phyloP scores from a whole-genome alignment of 2,113 vertebrate species.

The Apodemus speciosus region DNA sequence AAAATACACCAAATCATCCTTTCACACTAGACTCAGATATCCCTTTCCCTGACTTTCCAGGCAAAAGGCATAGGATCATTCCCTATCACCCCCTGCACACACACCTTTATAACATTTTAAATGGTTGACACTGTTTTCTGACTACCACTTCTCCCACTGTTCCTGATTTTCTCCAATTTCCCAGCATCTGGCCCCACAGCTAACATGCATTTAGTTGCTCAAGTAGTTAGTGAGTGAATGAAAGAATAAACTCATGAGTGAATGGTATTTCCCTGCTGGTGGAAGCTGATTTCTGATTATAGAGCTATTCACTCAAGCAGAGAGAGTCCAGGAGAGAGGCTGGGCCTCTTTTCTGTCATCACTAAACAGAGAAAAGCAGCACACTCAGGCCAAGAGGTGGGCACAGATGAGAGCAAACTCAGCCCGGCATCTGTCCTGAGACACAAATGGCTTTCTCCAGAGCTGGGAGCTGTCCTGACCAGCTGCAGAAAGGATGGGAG shows the following conservation, averaged over 20 bases:
- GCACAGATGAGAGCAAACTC: conserved; percentile 79
- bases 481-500: conserved; percentile 47
- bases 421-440: conserved; percentile 78
- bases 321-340: background rate
- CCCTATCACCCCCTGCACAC: background rate
- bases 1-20: background rate
- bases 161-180: conserved; percentile 22
- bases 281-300: background rate
- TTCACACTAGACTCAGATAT: conserved; percentile 7
- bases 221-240: background rate
- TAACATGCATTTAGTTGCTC: background rate
- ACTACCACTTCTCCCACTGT: background rate
- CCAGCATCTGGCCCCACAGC: background rate
- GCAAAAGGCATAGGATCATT: background rate
- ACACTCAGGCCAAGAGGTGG: conserved; percentile 71
- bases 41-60: background rate
- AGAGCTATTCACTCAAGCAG: background rate
- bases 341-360: background rate
- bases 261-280: background rate
- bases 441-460: conserved; percentile 76
- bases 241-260: background rate
- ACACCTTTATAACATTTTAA: background rate
- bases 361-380: background rate
- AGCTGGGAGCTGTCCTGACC: background rate
- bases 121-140: background rate